Conservation (phyloP, 2,113 vertebrate species). For the Panthera leo region DNA sequence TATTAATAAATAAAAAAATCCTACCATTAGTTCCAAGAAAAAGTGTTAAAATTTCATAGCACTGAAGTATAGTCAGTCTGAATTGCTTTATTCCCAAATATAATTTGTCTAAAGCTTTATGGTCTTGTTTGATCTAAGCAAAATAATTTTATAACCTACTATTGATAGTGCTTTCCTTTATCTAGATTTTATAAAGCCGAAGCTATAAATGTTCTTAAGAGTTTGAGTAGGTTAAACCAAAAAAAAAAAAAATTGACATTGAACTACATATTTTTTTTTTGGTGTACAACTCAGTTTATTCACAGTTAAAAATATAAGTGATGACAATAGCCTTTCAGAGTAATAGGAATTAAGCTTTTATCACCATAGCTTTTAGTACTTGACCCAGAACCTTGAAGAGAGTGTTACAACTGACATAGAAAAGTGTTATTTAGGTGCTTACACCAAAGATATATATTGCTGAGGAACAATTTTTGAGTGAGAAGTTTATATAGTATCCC, state of each 20-base stretch:
- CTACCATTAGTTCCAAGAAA: not conserved
- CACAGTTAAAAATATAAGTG: not conserved
- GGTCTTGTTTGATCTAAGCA: not conserved
- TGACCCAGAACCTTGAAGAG: slow-evolving; percentile 2
- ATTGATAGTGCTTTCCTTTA: not conserved
- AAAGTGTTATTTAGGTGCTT: slow-evolving; percentile 6
- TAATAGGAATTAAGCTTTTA: slow-evolving; percentile 33
- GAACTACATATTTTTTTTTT: not conserved
- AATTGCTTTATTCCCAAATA: slow-evolving; percentile 6
- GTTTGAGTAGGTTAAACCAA: not conserved
- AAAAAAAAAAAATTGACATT: slow-evolving; percentile 26
- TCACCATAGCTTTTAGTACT: not conserved
- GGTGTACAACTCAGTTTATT: not conserved
- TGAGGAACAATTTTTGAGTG: slow-evolving; percentile 49
- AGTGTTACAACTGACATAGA: slow-evolving; percentile 5
- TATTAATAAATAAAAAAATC: not conserved
- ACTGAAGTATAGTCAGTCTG: not conserved
- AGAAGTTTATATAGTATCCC: slow-evolving; percentile 13
- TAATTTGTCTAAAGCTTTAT: not conserved
- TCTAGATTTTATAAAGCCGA: slow-evolving; percentile 5
- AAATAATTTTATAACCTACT: slow-evolving; percentile 20
- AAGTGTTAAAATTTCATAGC: not conserved
- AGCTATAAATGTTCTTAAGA: not conserved
- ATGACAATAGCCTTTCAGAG: not conserved
- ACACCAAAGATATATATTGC: not conserved